Percentiles rank a stretch among this genome's conserved stretches.
Conservation (phyloP, 2,797 vertebrate genomes). For the Anolis apletophallus region DNA sequence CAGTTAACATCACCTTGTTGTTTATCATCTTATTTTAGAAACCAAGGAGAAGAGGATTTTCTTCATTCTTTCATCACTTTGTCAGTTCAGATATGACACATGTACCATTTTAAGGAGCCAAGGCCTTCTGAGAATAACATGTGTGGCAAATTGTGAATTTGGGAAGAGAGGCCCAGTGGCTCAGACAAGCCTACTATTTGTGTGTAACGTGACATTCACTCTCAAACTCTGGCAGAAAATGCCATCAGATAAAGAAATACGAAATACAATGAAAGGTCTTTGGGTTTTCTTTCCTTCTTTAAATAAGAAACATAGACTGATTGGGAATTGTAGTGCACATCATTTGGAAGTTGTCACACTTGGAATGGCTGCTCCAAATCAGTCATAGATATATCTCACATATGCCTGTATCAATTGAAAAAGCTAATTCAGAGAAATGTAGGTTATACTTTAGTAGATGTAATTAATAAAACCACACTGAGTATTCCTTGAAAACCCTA, state of each 20-base stretch:
- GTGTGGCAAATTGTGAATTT: background rate
- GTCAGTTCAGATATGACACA: conserved; percentile 29
- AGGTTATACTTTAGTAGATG: too few relatives aligned
- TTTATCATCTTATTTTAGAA: conserved; percentile 83
- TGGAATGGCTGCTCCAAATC: background rate
- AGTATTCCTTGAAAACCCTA: too few relatives aligned
- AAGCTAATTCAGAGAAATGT: background rate
- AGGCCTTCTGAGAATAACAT: background rate
- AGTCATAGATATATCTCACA: background rate
- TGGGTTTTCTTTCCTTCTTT: background rate
- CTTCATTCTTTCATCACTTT: conserved; percentile 68
- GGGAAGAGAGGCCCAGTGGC: background rate
- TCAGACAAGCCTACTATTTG: conserved; percentile 3
- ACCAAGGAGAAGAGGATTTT: conserved; percentile 78
- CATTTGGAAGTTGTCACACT: background rate
- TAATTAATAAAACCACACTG: too few relatives aligned
- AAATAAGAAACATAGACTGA: background rate
- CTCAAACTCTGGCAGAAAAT: background rate
- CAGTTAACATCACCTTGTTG: conserved; percentile 69
- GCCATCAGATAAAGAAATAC: background rate
- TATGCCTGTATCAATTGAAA: background rate
- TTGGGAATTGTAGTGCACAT: background rate
- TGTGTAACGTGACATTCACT: background rate
- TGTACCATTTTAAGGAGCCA: background rate
- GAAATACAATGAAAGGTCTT: background rate